Percentiles rank a stretch among this genome's conserved stretches.
Evolutionary conservation across 2,113 vertebrate species (phyloP).

Genomic region (Cettia cetti): DNA sequence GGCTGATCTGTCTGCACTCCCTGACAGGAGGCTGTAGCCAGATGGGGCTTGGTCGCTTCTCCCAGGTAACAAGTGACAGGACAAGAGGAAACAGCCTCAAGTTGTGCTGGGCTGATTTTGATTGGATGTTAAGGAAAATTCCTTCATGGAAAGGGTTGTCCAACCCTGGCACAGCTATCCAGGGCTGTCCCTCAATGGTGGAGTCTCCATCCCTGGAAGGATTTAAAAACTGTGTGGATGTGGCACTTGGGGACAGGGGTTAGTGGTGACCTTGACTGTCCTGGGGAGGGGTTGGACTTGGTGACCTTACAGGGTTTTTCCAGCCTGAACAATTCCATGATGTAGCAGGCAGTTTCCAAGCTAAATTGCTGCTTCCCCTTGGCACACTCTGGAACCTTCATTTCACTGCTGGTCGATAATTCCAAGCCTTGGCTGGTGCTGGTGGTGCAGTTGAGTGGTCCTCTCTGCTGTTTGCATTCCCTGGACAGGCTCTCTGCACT

Average conservation of each 20-base stretch:
- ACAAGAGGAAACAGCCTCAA: background rate
- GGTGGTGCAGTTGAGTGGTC: background rate
- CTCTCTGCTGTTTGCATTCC: background rate
- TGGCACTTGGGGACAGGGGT: background rate
- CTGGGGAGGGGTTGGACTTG: background rate
- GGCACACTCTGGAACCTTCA: background rate
- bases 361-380: background rate
- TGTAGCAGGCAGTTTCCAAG: background rate
- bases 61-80: background rate
- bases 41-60: background rate
- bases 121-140: background rate
- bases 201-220: background rate
- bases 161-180: background rate
- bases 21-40: background rate
- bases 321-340: background rate
- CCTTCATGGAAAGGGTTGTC: background rate
- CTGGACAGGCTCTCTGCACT: background rate
- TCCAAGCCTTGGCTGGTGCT: background rate
- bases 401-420: background rate
- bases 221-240: background rate
- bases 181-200: background rate
- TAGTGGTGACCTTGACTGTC: background rate
- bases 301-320: background rate
- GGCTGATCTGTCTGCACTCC: background rate
- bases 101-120: background rate